Conservation (phyloP, 2,888 invertebrate genomes). For the Pyralis farinalis region DNA sequence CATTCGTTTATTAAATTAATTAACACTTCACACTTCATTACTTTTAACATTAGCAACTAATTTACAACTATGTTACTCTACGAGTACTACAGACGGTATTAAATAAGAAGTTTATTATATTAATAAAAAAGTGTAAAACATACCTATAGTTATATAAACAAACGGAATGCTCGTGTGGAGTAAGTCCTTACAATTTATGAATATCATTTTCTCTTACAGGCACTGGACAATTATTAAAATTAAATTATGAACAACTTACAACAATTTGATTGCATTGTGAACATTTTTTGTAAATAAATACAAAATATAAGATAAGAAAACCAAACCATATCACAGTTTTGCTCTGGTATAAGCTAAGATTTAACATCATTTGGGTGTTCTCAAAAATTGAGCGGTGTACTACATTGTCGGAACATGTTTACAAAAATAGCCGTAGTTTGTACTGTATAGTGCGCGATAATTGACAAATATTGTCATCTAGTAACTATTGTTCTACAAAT, state of each 20-base stretch:
- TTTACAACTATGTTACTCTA: slow-evolving; percentile 42
- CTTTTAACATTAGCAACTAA: slow-evolving; percentile 38
- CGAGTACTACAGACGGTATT: slow-evolving; percentile 28
- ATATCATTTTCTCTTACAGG: slow-evolving; percentile 76
- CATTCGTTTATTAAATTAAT: slow-evolving; percentile 30
- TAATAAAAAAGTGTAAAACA: slow-evolving; percentile 38
- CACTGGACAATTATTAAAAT: slow-evolving; percentile 53
- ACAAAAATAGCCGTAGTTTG: slow-evolving; percentile 51
- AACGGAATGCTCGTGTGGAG: slow-evolving; percentile 42
- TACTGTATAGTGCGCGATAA: slow-evolving; percentile 65
- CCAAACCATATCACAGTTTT: slow-evolving; percentile 68
- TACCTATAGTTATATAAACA: slow-evolving; percentile 26
- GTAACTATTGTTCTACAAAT: slow-evolving; percentile 27
- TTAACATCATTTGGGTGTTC: slow-evolving; percentile 13
- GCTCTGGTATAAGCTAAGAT: slow-evolving; percentile 32
- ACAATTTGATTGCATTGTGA: slow-evolving; percentile 26
- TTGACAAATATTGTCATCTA: slow-evolving; percentile 44
- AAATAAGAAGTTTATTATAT: slow-evolving; percentile 37
- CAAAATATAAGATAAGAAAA: slow-evolving; percentile 29
- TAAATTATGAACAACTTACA: slow-evolving; percentile 28
- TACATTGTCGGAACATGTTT: slow-evolving; percentile 57
- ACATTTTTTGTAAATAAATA: slow-evolving; percentile 23
- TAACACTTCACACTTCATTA: slow-evolving; percentile 26
- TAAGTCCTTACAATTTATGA: slow-evolving; percentile 46
- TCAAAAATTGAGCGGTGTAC: slow-evolving; percentile 30